Evolutionary conservation across 2,888 invertebrate genomes (phyloP).

Genomic region (Microctonus aethiopoides): DNA sequence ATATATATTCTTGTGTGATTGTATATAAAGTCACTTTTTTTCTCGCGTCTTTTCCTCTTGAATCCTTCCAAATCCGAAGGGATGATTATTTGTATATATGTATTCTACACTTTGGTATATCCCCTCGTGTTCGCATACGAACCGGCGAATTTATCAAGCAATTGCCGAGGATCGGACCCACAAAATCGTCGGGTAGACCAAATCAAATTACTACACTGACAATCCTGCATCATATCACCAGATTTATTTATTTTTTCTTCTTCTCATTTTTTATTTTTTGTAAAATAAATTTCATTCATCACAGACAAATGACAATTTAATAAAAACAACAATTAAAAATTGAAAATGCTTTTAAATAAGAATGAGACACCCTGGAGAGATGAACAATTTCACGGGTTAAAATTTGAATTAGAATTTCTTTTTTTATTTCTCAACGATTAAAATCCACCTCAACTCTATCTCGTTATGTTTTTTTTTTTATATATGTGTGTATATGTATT

Average conservation of each 20-base stretch:
- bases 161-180: constrained; percentile 51
- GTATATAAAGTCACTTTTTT: not conserved
- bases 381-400: constrained; percentile 32
- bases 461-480: constrained; percentile 7
- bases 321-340: not conserved
- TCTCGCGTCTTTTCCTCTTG: constrained; percentile 19
- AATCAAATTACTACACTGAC: constrained; percentile 57
- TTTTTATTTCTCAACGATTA: constrained; percentile 34
- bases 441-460: constrained; percentile 31
- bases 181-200: constrained; percentile 46
- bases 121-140: not conserved
- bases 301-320: not conserved
- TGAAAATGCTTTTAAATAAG: not conserved
- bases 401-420: constrained; percentile 36
- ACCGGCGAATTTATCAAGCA: constrained; percentile 54
- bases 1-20: not conserved
- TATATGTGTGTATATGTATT: not conserved
- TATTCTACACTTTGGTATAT: constrained; percentile 1
- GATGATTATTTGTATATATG: constrained; percentile 13
- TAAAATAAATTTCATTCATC: not conserved
- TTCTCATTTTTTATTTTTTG: constrained; percentile 3
- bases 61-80: constrained; percentile 24
- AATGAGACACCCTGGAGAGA: constrained; percentile 9
- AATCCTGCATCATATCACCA: constrained; percentile 35
- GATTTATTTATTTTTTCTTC: constrained; percentile 14